These are phyloP conservation scores for Paramacrobiotus metropolitanus DNA, from an alignment of 1,140 invertebrate genomes.

Conservation along the genomic window DNA sequence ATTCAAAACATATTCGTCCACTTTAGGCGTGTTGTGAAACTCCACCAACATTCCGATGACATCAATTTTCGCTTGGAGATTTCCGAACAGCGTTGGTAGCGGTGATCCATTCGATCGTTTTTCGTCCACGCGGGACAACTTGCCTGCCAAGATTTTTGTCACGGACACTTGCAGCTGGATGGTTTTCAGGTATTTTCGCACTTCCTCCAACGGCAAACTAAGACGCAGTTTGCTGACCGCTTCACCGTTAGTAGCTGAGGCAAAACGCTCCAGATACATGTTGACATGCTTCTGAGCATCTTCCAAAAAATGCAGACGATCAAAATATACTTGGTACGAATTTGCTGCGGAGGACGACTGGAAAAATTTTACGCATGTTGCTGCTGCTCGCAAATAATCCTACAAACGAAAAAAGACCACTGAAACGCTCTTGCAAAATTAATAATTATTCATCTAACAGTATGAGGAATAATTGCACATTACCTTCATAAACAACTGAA, in stretches of 20 bases:
- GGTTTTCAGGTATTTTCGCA: not conserved
- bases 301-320: not conserved
- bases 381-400: not conserved
- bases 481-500: slow-evolving; percentile 1
- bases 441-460: not conserved
- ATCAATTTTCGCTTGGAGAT: not conserved
- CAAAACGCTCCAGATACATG: not conserved
- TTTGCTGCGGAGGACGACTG: not conserved
- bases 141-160: not conserved
- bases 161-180: not conserved
- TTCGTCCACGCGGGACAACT: not conserved
- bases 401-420: not conserved
- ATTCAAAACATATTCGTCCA: not conserved
- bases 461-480: not conserved
- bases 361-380: not conserved
- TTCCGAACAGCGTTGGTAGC: not conserved
- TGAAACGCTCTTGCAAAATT: not conserved
- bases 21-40: not conserved
- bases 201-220: not conserved
- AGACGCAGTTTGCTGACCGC: not conserved
- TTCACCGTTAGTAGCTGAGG: not conserved
- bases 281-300: not conserved
- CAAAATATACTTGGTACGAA: not conserved
- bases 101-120: not conserved
- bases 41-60: not conserved